Base-by-base conservation (phyloP, 2,113 vertebrate species). In the Sialia sialis region DNA sequence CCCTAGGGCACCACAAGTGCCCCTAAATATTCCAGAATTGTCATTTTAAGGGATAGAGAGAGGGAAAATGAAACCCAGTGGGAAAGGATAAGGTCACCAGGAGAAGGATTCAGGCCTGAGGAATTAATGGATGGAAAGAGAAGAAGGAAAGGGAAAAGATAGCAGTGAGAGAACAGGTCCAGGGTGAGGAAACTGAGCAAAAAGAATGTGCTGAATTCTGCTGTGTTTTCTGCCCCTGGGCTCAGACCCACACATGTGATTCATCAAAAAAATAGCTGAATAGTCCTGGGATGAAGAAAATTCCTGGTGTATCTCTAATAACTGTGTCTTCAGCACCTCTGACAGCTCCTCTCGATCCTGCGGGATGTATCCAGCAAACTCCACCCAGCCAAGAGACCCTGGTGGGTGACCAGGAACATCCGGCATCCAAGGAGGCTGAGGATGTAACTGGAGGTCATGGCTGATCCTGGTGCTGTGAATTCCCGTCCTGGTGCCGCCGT, bases 351-450 rank as follows among this genome's bases (percentile, higher is more conserved):
- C 15, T 49, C 20, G 39, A 38, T 3, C 41, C 6, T 1, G 1
- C 0, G 2, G 34, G 22, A 38, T n/a, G 18, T 3, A 7, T 46
- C 70, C 67, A 36, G 3, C 34, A 25, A 69, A 4, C 4, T 69
- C 74, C 38, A 44, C 23, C 27, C 13, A 0, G 4, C 26, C 29
- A 7, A 15, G 32, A 38, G 10, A 48, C 11, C 11, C 16, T 0
- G 0, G 6, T 2, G 34, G 7, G 39, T 0, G 0, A 13, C 0
- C 0, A 70, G 25, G 17, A 83, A 3, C 11, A 25, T 19, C n/a
- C 10, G 27, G 18, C 8, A 23, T 2, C 11, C 0, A 3, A 34
- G 38, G 13, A 3, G 20, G 4, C n/a, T 87, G 77, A 1, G 3
- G 51, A 46, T n/a, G 26, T 0, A 2, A 10, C 49, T 84, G 89